These are phyloP conservation scores for Griposia aprilina DNA, from an alignment of 2,888 invertebrate genomes.

Conservation along the genomic window DNA sequence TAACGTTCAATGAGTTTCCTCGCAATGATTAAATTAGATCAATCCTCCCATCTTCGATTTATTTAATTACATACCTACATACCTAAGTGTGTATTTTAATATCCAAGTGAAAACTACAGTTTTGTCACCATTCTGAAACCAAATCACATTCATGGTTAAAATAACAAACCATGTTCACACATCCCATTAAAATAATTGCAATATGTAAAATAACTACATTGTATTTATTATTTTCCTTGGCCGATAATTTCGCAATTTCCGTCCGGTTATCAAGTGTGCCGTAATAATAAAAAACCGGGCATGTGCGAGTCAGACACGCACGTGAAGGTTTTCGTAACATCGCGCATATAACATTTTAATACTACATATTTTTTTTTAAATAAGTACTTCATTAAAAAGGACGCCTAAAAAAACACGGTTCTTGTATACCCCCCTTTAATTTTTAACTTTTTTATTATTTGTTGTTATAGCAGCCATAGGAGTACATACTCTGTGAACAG, in stretches of 20 bases:
- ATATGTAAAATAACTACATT: background rate
- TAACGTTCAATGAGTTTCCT: too few species aligned
- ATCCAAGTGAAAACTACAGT: background rate
- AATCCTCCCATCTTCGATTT: background rate
- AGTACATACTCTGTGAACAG: too few species aligned
- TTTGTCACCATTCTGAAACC: background rate
- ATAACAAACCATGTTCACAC: conserved; percentile 1
- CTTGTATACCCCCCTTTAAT: too few species aligned
- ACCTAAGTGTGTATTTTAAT: background rate
- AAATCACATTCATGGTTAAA: background rate
- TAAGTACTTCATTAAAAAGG: too few species aligned
- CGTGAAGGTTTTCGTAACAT: too few species aligned
- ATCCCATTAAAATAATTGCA: background rate
- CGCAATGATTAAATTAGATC: background rate
- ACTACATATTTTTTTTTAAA: too few species aligned
- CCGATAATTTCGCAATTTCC: conserved; percentile 39
- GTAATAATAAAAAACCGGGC: conserved; percentile 44
- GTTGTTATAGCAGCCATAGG: too few species aligned
- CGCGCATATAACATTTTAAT: too few species aligned
- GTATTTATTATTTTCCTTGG: conserved; percentile 35
- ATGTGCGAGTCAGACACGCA: too few species aligned
- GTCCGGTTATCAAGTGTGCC: conserved; percentile 25
- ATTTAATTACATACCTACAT: too few species aligned
- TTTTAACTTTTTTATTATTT: too few species aligned
- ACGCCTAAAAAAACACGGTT: too few species aligned